phyloP scores from a whole-genome alignment of 2,113 vertebrate genomes.

The Rhynchopsitta pachyrhyncha region DNA sequence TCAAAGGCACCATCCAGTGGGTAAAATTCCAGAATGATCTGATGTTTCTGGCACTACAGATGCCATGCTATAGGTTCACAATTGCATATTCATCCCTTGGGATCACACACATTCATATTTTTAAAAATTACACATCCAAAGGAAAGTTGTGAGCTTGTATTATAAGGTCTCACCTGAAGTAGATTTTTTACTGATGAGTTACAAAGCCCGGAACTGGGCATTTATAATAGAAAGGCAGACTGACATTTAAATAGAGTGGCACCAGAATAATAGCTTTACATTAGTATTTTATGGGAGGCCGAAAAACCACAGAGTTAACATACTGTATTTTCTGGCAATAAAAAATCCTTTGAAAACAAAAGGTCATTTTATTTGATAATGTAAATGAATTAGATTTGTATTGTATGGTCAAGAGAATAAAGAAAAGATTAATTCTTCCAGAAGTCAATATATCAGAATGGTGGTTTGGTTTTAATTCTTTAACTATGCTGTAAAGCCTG shows the following conservation, averaged over 20 bases:
- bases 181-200: conserved; percentile 37
- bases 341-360: conserved; percentile 63
- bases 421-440: conserved; percentile 11
- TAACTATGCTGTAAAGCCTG: neutral
- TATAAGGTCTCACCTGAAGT: neutral
- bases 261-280: conserved; percentile 35
- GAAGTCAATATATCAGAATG: neutral
- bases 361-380: conserved; percentile 59
- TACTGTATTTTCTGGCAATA: conserved; percentile 49
- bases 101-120: neutral
- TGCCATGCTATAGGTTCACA: neutral
- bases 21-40: accelerated
- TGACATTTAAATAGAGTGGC: conserved; percentile 59
- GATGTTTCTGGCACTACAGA: neutral
- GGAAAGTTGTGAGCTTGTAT: neutral
- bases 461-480: conserved; percentile 19
- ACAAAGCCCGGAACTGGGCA: conserved; percentile 38
- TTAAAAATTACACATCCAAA: neutral
- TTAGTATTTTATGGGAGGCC: conserved; percentile 49
- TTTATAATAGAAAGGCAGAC: conserved; percentile 51
- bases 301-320: conserved; percentile 49
- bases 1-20: neutral
- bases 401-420: neutral
- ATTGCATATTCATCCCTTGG: neutral
- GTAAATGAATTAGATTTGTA: conserved; percentile 44